Percentiles rank a stretch among this genome's conserved stretches.
phyloP scores from a whole-genome alignment of 2,797 vertebrate genomes.

The Ciconia nigra region DNA sequence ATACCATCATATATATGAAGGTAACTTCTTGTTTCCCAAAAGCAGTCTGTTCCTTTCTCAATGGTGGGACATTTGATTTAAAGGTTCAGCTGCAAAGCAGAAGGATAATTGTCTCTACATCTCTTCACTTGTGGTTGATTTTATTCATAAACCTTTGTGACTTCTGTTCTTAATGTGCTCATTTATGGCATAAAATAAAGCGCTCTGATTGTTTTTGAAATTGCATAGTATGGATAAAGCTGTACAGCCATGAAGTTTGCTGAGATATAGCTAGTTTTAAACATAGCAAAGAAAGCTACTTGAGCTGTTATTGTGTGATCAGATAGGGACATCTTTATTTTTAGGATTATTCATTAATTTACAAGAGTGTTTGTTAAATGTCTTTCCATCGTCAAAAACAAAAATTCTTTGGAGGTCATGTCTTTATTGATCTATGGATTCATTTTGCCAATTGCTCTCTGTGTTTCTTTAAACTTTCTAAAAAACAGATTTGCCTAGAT shows the following conservation, averaged over 20 bases:
- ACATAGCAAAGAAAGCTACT: not conserved
- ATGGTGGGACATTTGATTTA: not conserved
- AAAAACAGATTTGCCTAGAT: not conserved
- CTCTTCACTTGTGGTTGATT: not conserved
- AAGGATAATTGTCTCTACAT: not conserved
- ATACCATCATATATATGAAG: not conserved
- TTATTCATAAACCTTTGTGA: not conserved
- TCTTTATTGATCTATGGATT: not conserved
- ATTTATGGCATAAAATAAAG: not conserved
- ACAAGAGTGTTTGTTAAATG: not conserved
- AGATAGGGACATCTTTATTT: not conserved
- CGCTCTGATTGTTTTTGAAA: not conserved
- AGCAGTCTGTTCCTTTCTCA: not conserved
- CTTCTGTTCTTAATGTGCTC: not conserved
- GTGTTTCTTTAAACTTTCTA: not conserved
- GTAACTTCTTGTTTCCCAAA: not conserved
- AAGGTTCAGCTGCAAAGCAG: not conserved
- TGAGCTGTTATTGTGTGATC: not conserved
- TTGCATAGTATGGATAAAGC: not conserved
- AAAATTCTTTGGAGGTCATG: not conserved
- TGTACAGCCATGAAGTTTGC: not conserved
- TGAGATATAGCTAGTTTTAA: not conserved
- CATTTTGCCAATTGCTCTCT: not conserved
- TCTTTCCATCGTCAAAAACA: not conserved
- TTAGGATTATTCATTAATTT: not conserved